Conservation (phyloP, 2,113 vertebrate genomes). For the Neolamprologus modestus region DNA sequence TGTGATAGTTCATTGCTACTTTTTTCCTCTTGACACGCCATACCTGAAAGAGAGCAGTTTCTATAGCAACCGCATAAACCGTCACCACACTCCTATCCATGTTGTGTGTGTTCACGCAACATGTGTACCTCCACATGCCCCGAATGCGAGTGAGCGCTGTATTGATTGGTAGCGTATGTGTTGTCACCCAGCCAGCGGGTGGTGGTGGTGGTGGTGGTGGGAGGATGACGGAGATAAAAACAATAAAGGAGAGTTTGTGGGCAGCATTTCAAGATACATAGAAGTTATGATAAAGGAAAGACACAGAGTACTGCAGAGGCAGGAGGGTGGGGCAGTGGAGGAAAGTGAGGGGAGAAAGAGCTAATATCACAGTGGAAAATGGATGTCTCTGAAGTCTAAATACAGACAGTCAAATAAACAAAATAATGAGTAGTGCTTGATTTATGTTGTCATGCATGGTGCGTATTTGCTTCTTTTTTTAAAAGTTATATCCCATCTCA, state of each 20-base stretch:
- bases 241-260: conserved; percentile 42
- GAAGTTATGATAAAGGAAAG: conserved; percentile 46
- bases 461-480: neutral
- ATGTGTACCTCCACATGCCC: neutral
- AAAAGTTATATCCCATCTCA: neutral
- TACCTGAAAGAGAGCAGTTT: conserved; percentile 68
- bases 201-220: neutral
- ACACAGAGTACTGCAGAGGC: conserved; percentile 44
- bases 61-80: conserved; percentile 67
- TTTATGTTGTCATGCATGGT: neutral
- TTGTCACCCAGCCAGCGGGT: conserved; percentile 43
- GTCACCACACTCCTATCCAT: conserved; percentile 3
- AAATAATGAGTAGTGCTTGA: neutral
- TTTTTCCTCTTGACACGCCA: conserved; percentile 51
- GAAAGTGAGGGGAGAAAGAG: neutral
- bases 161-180: conserved; percentile 46
- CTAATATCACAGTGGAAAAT: neutral
- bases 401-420: neutral
- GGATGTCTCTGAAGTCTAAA: neutral
- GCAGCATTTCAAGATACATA: conserved; percentile 53
- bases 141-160: conserved; percentile 23
- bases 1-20: conserved; percentile 33
- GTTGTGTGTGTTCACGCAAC: neutral
- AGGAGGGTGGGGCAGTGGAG: conserved; percentile 10
- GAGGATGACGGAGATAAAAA: conserved; percentile 12